These are phyloP conservation scores for Elysia crispata DNA, from an alignment of 2,888 invertebrate species.

Conservation along the genomic window DNA sequence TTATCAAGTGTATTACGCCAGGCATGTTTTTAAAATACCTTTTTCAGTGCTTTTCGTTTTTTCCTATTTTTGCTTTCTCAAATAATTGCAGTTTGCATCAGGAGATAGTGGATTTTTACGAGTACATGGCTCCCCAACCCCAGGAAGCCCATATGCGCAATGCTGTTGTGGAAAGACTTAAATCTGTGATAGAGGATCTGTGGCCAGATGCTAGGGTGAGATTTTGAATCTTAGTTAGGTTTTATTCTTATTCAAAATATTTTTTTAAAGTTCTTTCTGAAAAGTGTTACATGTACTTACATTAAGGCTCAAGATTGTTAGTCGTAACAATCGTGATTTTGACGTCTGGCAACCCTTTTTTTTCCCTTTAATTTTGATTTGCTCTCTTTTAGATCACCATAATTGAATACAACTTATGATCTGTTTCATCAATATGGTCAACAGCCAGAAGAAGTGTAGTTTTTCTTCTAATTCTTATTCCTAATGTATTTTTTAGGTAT, in stretches of 20 bases:
- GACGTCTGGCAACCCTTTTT: not conserved
- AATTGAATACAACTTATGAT: too few relatives aligned
- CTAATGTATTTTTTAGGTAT: too few relatives aligned
- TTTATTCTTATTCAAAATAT: not conserved
- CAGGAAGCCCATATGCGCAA: conserved; percentile 93
- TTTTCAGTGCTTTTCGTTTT: too few relatives aligned
- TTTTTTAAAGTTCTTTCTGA: not conserved
- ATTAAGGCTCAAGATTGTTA: not conserved
- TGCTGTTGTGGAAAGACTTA: conserved; percentile 92
- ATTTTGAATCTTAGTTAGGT: not conserved
- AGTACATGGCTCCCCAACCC: conserved; percentile 94
- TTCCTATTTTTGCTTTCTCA: too few relatives aligned
- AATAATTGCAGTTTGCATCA: conserved; percentile 90
- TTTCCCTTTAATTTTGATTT: not conserved
- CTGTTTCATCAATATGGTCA: too few relatives aligned
- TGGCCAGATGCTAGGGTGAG: conserved; percentile 89
- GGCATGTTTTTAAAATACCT: too few relatives aligned
- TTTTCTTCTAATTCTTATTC: too few relatives aligned
- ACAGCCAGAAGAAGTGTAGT: too few relatives aligned
- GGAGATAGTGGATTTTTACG: conserved; percentile 97
- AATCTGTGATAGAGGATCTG: conserved; percentile 89
- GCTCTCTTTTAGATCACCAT: too few relatives aligned
- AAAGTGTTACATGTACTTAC: not conserved
- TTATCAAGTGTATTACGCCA: too few relatives aligned
- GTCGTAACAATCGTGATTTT: not conserved